Evolutionary conservation across 2,797 vertebrate species (phyloP).

Genomic region (Sus cebifrons): DNA sequence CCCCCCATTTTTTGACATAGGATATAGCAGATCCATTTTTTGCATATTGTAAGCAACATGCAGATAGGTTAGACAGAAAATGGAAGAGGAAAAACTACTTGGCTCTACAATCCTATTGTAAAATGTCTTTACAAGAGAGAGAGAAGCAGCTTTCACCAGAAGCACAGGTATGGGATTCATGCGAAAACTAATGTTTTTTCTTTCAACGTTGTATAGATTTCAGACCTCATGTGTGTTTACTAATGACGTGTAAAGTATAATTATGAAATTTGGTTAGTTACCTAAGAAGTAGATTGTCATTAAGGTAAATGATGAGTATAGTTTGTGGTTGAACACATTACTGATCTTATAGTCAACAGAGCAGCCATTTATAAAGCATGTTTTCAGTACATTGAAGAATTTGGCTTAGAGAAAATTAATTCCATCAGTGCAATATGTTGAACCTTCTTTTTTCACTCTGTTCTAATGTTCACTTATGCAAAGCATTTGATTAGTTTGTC

Average conservation of each 20-base stretch:
- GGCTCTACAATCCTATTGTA: slow-evolving; percentile 98
- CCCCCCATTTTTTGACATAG: slow-evolving; percentile 89
- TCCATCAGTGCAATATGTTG: not conserved
- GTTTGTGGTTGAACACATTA: not conserved
- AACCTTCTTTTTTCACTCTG: slow-evolving; percentile 8
- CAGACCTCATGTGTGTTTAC: not conserved
- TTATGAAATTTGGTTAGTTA: slow-evolving; percentile 53
- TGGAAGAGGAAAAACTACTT: slow-evolving; percentile 99
- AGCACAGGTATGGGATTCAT: slow-evolving; percentile 94
- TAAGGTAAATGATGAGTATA: slow-evolving; percentile 59
- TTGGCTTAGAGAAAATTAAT: slow-evolving; percentile 16
- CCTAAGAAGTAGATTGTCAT: not conserved
- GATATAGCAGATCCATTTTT: slow-evolving; percentile 99
- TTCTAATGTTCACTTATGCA: slow-evolving; percentile 30
- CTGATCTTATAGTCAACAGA: not conserved
- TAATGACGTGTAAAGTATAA: not conserved
- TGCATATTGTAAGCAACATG: slow-evolving; percentile 99
- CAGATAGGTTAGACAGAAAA: slow-evolving; percentile 99
- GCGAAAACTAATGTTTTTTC: not conserved
- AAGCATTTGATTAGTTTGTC: slow-evolving; percentile 56
- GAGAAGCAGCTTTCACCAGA: slow-evolving; percentile 98
- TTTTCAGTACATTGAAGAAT: slow-evolving; percentile 46
- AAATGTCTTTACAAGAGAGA: slow-evolving; percentile 97
- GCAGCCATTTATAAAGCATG: not conserved
- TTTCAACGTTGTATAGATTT: slow-evolving; percentile 49